These are phyloP conservation scores for Solenopsis invicta DNA, from an alignment of 1,140 invertebrate species.

Conservation along the genomic window DNA sequence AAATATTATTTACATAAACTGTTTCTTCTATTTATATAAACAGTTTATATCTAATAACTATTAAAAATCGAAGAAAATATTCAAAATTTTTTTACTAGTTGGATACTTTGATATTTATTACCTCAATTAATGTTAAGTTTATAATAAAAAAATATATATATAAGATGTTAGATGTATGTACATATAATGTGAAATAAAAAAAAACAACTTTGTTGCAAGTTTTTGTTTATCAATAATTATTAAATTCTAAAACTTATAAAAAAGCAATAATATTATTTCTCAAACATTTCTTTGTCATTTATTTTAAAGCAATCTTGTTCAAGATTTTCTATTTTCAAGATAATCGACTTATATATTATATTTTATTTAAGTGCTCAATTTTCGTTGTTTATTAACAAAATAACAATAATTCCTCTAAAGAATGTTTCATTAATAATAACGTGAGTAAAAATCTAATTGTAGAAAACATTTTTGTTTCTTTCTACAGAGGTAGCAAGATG, in stretches of 20 bases:
- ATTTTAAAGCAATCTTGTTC: background rate
- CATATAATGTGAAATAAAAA: conserved; percentile 15
- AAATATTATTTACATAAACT: background rate
- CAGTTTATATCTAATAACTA: background rate
- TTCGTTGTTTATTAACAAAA: conserved; percentile 2
- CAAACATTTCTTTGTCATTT: background rate
- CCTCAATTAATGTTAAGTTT: conserved; percentile 13
- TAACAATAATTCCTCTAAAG: background rate
- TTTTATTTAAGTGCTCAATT: background rate
- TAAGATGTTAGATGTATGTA: background rate
- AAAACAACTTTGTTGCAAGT: background rate
- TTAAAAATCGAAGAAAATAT: background rate
- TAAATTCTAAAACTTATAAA: background rate
- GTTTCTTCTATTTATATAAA: conserved; percentile 25
- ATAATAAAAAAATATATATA: conserved; percentile 51
- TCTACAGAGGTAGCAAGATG: background rate
- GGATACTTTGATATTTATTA: background rate
- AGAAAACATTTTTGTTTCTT: background rate
- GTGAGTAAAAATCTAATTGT: background rate
- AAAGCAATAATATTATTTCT: background rate
- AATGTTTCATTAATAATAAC: background rate
- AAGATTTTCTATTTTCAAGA: background rate
- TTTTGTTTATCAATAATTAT: conserved; percentile 1
- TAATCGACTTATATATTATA: background rate
- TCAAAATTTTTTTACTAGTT: background rate